Conservation (phyloP, 2,797 vertebrate species). For the Acrocephalus scirpaceus region DNA sequence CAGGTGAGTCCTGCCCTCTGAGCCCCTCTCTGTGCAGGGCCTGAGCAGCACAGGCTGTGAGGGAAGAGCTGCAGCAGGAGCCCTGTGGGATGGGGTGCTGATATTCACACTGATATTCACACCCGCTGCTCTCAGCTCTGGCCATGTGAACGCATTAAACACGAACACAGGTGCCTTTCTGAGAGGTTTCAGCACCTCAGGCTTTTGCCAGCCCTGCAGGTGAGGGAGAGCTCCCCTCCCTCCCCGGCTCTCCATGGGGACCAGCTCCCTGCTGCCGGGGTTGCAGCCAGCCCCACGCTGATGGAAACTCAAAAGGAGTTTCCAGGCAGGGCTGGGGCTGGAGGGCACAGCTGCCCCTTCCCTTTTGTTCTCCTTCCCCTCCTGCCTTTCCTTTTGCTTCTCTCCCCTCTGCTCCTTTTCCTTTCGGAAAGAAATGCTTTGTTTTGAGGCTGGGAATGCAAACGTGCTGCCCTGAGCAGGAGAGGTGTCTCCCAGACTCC, state of each 20-base stretch:
- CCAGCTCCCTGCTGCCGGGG: background rate
- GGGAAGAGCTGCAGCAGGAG: background rate
- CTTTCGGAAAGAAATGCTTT: background rate
- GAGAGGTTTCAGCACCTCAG: background rate
- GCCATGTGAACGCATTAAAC: background rate
- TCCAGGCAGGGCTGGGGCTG: conserved; percentile 8
- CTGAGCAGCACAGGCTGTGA: background rate
- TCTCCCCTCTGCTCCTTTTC: background rate
- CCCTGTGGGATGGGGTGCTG: background rate
- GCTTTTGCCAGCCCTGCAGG: background rate
- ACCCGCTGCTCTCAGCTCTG: background rate
- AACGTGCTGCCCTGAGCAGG: background rate
- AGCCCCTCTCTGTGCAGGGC: background rate
- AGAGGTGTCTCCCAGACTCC: background rate
- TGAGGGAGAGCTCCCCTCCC: background rate
- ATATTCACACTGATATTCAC: background rate
- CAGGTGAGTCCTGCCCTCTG: background rate
- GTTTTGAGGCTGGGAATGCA: background rate
- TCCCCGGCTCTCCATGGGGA: background rate
- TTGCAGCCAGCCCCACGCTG: background rate
- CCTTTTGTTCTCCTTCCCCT: background rate
- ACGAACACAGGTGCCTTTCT: background rate
- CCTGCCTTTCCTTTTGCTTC: background rate
- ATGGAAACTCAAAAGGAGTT: background rate
- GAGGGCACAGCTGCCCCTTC: background rate